These are phyloP conservation scores for Sylvia borin DNA, from an alignment of 2,797 vertebrate genomes.

Conservation along the genomic window DNA sequence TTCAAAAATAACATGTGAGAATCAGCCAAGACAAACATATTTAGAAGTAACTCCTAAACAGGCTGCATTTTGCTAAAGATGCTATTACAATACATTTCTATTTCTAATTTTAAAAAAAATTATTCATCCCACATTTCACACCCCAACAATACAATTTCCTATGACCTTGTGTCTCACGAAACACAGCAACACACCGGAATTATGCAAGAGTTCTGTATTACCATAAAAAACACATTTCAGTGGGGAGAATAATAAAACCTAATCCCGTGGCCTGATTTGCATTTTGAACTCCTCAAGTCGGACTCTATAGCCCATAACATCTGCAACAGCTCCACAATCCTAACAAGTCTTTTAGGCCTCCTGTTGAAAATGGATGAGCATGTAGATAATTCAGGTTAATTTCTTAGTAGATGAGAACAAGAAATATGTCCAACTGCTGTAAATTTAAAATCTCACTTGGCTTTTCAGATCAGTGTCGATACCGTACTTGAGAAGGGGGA, in stretches of 20 bases:
- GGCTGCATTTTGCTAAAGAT: background rate
- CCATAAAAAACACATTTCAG: conserved; percentile 9
- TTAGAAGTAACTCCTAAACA: background rate
- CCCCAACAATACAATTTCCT: background rate
- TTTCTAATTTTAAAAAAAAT: background rate
- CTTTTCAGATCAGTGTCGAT: background rate
- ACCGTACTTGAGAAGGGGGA: background rate
- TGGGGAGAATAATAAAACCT: conserved; percentile 27
- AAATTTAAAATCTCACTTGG: background rate
- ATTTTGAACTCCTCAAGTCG: conserved; percentile 4
- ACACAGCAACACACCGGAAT: background rate
- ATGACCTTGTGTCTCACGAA: background rate
- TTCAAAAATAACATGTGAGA: background rate
- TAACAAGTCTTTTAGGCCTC: background rate
- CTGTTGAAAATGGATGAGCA: background rate
- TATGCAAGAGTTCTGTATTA: conserved; percentile 25
- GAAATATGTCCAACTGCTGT: background rate
- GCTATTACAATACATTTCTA: background rate
- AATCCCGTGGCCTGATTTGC: conserved; percentile 20
- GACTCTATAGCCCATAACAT: background rate
- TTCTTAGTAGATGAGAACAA: background rate
- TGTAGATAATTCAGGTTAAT: background rate
- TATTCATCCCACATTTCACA: background rate
- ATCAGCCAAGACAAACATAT: background rate
- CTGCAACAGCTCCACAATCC: background rate